A percentile compares a stretch with the other conserved stretches of the same genome.
Conservation (phyloP, 2,888 invertebrate species). For the Tupiocoris notatus region DNA sequence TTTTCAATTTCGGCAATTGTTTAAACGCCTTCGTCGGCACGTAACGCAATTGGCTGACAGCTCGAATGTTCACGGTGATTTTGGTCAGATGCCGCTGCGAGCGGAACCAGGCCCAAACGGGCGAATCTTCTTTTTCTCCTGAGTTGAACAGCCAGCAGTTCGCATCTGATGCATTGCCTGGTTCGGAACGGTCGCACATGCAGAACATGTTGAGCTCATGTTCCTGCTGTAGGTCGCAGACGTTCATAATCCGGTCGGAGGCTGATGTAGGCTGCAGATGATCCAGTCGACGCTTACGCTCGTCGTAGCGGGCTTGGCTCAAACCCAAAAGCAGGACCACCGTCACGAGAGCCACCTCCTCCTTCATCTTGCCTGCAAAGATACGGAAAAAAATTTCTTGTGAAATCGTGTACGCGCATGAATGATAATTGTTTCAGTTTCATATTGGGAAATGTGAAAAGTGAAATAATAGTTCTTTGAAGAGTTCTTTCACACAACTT, state of each 20-base stretch:
- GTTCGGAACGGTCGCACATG: conserved; percentile 63
- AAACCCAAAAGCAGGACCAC: conserved; percentile 22
- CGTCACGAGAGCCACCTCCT: conserved; percentile 21
- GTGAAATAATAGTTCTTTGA: no score
- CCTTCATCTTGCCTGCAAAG: conserved; percentile 39
- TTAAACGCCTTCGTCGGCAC: conserved; percentile 70
- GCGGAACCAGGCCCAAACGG: conserved; percentile 71
- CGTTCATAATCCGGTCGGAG: conserved; percentile 46
- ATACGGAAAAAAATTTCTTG: not conserved
- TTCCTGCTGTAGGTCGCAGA: conserved; percentile 50
- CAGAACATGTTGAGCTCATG: conserved; percentile 59
- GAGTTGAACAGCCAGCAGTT: conserved; percentile 76
- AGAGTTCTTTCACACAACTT: no score
- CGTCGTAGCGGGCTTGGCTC: conserved; percentile 29
- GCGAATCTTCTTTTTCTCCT: conserved; percentile 66
- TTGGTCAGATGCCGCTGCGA: conserved; percentile 70
- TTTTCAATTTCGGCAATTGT: conserved; percentile 65
- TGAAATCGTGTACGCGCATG: no score
- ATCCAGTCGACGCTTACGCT: conserved; percentile 38
- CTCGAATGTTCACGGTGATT: conserved; percentile 70
- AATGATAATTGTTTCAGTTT: no score
- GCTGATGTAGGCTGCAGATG: conserved; percentile 19
- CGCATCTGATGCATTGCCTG: conserved; percentile 65
- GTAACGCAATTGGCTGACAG: conserved; percentile 67
- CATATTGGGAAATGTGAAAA: no score